Base-by-base conservation (phyloP, 1,140 invertebrate genomes). In the Musca domestica region DNA sequence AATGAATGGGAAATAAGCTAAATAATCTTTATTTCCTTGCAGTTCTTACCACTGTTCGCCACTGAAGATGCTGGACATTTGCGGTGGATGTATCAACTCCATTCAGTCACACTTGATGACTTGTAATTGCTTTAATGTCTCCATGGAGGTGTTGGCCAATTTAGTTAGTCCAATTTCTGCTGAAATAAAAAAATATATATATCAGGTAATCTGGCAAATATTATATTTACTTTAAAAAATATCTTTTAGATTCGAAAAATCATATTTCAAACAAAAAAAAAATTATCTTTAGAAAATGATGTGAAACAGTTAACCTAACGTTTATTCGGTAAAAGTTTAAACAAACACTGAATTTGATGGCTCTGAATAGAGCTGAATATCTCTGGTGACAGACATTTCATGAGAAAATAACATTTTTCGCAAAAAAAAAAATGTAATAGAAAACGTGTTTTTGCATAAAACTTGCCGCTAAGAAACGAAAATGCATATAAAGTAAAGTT, bases 381-480 rank as follows among this genome's bases (percentile, higher is more conserved):
- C n/a, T n/a, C n/a, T n/a, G n/a, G n/a, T n/a, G n/a, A 30, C 67
- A 34, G 54, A 65, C 63, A 51, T 70, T 51, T 58, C 19, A 48
- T 58, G 30, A 48, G 64, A 68, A 64, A 64, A 49, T 47, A 68
- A 15, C 12, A 49, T 48, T 30, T 25, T 73, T 73, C n/a, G n/a
- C n/a, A n/a, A n/a, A n/a, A n/a, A 41, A 73, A 73, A 73, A 69
- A 72, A 72, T 78, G 73, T 79, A 79, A 79, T 79, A 74, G 77
- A 79, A 79, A 79, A 78, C 77, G 77, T 79, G 77, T 78, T 76
- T 75, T 67, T 71, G 77, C 75, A 79, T 79, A 79, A 79, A 79
- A 78, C 77, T 79, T 74, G 72, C 71, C 77, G 77, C 77, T 79
- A 79, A 79, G 77, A 79, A 79, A 78, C n/a, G n/a, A n/a, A 79